Conservation (phyloP, 2,113 vertebrate species). For the Zosterops lateralis region DNA sequence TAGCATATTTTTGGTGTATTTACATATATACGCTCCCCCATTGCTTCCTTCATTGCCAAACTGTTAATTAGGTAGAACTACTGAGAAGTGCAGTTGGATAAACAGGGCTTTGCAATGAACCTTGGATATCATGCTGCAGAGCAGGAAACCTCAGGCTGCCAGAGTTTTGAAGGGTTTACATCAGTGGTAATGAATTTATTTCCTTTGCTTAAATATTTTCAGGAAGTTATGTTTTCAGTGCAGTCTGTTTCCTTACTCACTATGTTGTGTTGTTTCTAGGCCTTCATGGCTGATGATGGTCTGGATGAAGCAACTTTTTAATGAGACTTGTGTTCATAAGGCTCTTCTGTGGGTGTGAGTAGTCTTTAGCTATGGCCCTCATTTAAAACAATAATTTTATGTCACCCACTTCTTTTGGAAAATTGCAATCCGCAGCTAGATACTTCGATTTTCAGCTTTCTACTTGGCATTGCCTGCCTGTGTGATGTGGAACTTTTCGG, state of each 20-base stretch:
- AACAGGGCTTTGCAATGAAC: constrained; percentile 18
- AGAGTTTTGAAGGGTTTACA: neutral
- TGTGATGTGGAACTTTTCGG: neutral
- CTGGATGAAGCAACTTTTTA: constrained; percentile 11
- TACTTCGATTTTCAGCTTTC: neutral
- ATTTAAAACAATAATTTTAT: neutral
- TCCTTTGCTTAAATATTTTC: constrained; percentile 23
- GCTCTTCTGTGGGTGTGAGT: neutral
- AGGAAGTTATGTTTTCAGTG: neutral
- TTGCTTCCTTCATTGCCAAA: constrained; percentile 41
- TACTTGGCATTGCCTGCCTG: neutral
- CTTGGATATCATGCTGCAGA: neutral
- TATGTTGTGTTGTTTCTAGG: neutral
- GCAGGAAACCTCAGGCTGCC: neutral
- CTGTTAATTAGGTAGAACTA: constrained; percentile 51
- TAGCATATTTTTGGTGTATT: constrained; percentile 55
- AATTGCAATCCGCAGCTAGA: neutral
- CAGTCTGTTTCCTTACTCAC: neutral
- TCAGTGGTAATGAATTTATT: neutral
- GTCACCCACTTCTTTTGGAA: neutral
- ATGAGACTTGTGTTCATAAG: neutral
- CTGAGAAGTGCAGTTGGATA: constrained; percentile 31
- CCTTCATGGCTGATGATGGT: neutral
- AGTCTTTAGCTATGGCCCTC: neutral
- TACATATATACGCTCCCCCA: constrained; percentile 52